Evolutionary conservation across 2,888 invertebrate species (phyloP).

Genomic region (Macaria notata): DNA sequence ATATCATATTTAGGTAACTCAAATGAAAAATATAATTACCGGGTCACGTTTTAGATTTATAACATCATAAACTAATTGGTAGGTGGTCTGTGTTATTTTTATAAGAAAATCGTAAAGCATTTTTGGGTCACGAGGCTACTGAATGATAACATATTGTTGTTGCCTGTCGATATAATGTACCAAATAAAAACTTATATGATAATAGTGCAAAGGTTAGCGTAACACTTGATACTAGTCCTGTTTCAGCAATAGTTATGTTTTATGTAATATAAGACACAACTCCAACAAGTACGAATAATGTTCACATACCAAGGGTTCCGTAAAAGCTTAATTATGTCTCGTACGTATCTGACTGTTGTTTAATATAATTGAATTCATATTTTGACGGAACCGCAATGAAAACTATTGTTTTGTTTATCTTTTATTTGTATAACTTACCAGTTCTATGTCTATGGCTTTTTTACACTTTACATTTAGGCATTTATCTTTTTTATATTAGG

Average conservation of each 20-base stretch:
- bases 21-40: too few relatives aligned
- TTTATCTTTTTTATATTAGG: too few relatives aligned
- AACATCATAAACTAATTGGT: neutral
- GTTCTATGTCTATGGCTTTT: too few relatives aligned
- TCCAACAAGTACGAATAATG: slow-evolving; percentile 26
- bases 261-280: slow-evolving; percentile 10
- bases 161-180: slow-evolving; percentile 66
- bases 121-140: slow-evolving; percentile 78
- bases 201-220: slow-evolving; percentile 78
- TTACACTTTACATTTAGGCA: too few relatives aligned
- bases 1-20: too few relatives aligned
- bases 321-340: too few relatives aligned
- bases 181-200: slow-evolving; percentile 69
- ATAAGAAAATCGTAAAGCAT: slow-evolving; percentile 40
- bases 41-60: neutral
- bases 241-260: slow-evolving; percentile 14
- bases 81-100: slow-evolving; percentile 15
- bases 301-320: too few relatives aligned
- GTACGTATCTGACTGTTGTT: too few relatives aligned
- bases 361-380: too few relatives aligned
- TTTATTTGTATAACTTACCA: too few relatives aligned
- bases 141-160: slow-evolving; percentile 69
- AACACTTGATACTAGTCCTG: slow-evolving; percentile 64
- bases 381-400: too few relatives aligned
- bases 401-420: too few relatives aligned